Base-by-base conservation (phyloP, 2,113 vertebrate species). In the Thymallus thymallus region DNA sequence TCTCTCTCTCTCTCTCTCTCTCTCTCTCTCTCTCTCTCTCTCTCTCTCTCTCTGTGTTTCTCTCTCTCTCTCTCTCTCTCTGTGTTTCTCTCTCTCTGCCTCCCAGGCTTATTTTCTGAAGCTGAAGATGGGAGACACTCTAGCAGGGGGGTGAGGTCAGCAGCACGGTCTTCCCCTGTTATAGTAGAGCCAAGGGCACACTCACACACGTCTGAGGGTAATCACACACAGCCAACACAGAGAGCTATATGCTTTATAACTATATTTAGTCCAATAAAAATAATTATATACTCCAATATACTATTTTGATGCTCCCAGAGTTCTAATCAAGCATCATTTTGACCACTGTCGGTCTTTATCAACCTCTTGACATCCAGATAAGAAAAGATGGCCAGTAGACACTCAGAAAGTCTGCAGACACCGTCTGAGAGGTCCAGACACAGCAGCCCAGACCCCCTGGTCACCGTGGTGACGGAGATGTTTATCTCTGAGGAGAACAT, bases 401-500 rank as follows among this genome's bases (percentile, higher is more conserved):
- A 71, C 61, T 83, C 87, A 3, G 79, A 83, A 3, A 13, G 48
- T 18, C 85, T 79, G 68, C 91, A 88, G 6, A 68, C 78, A 71
- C 80, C 86, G 16, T 90, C 86, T 69, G 88, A 74, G 1, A 91
- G 86, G 66, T 89, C 82, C 3, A 73, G 76, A 71, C 80, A 74
- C 20, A 79, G 74, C 86, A 88, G 74, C 74, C 76, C 82, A 68
- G 91, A 94, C 64, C 63, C 46, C 64, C 77, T 73, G 0, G 87
- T 91, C 67, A 80, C 87, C 0, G 0, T 71, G 58, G 71, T 81
- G 69, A 88, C 84, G 0, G 95, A 97, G 69, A 83, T 93, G 82
- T 91, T 92, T 81, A 71, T 94, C 76, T 91, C 94, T 0, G 93
- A 95, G 66, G 94, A 95, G 84, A 95, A 95, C 75, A 86, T 97